Conservation (phyloP, 2,888 invertebrate genomes). For the Lasioglossum pauxillum region DNA sequence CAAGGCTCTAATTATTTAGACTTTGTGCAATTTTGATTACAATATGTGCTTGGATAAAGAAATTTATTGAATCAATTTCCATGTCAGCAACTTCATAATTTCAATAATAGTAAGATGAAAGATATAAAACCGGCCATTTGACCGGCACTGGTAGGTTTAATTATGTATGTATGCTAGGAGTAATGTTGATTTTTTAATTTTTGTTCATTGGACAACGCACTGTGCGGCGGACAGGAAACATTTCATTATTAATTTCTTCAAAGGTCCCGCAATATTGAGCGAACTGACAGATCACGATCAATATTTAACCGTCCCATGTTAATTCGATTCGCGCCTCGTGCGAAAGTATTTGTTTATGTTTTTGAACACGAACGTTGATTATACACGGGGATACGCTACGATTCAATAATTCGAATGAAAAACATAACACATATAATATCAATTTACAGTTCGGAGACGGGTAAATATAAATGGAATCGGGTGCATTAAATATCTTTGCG, state of each 20-base stretch:
- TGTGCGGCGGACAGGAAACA: not conserved
- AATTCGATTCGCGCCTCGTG: not conserved
- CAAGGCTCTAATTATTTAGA: no score
- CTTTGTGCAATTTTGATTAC: no score
- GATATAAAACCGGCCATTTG: no score
- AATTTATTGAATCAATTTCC: no score
- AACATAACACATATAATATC: not conserved
- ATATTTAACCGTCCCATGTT: not conserved
- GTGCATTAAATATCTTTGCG: not conserved
- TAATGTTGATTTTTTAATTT: not conserved
- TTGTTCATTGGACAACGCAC: not conserved
- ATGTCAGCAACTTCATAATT: no score
- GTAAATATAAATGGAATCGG: not conserved
- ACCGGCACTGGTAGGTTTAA: no score
- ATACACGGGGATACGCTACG: not conserved
- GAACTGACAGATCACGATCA: not conserved
- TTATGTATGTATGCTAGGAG: no score
- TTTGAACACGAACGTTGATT: not conserved
- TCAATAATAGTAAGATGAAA: no score
- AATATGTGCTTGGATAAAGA: no score
- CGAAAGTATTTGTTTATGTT: not conserved
- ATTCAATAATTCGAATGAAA: slow-evolving; percentile 3
- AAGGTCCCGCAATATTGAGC: not conserved
- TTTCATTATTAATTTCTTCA: not conserved
- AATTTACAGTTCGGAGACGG: not conserved